Conservation (phyloP, 1,140 invertebrate species). For the Delia radicum region DNA sequence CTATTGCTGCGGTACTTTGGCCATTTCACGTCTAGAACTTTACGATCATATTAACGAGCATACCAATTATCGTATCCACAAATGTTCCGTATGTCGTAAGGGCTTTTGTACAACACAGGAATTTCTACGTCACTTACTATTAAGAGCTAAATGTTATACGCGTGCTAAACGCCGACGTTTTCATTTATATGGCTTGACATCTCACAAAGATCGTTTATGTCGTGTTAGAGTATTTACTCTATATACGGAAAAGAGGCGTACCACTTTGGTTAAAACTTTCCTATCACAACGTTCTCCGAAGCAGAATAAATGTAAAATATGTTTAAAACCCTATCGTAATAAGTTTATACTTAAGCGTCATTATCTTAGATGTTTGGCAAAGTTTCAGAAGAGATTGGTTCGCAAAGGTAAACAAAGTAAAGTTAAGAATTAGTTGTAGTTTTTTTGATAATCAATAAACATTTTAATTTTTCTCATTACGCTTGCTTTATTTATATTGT, state of each 20-base stretch:
- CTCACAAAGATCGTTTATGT: neutral
- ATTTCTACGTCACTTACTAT: neutral
- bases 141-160: conserved; percentile 30
- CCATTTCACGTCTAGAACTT: conserved; percentile 30
- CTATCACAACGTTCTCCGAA: neutral
- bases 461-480: too few species aligned
- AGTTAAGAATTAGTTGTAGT: neutral
- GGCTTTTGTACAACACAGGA: conserved; percentile 27
- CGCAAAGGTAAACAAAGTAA: neutral
- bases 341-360: neutral
- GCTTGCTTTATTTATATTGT: too few species aligned
- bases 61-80: conserved; percentile 5
- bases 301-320: conserved; percentile 3
- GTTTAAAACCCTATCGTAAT: neutral
- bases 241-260: neutral
- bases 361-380: neutral
- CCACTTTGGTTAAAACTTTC: neutral
- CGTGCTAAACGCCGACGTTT: conserved; percentile 16
- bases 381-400: neutral
- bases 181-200: neutral
- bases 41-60: conserved; percentile 32
- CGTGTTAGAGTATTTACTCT: neutral
- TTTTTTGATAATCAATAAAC: too few species aligned
- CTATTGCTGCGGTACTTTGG: conserved; percentile 29
- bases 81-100: conserved; percentile 30